A percentile compares a stretch with the other conserved stretches of the same genome.
phyloP scores from a whole-genome alignment of 2,113 vertebrate genomes.

The Pelusios castaneus region DNA sequence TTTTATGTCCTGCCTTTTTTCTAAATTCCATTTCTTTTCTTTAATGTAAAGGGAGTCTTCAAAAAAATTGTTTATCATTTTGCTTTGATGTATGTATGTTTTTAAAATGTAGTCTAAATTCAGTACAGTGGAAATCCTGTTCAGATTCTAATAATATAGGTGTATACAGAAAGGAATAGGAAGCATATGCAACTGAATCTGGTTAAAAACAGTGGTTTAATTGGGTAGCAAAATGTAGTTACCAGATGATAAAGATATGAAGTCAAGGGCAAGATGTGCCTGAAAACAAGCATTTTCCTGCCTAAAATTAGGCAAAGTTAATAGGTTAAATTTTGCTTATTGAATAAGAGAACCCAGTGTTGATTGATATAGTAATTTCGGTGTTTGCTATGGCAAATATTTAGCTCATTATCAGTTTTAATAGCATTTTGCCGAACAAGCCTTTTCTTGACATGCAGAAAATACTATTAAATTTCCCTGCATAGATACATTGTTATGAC shows the following conservation, averaged over 20 bases:
- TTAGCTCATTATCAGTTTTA: constrained; percentile 99
- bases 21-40: background rate
- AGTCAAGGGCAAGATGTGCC: constrained; percentile 71
- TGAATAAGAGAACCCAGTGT: constrained; percentile 83
- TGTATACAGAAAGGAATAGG: constrained; percentile 54
- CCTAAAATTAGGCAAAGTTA: constrained; percentile 83
- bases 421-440: constrained; percentile 91
- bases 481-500: constrained; percentile 99
- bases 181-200: constrained; percentile 49
- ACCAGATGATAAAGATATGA: constrained; percentile 73
- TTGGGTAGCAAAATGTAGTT: constrained; percentile 69
- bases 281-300: constrained; percentile 75
- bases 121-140: background rate
- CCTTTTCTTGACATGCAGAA: constrained; percentile 96
- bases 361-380: constrained; percentile 91
- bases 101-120: constrained; percentile 49
- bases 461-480: constrained; percentile 98
- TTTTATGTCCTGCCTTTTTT: constrained; percentile 51
- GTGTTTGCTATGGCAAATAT: constrained; percentile 97
- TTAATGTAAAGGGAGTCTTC: constrained; percentile 36
- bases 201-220: constrained; percentile 67
- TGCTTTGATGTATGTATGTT: constrained; percentile 12
- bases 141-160: constrained; percentile 1
- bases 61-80: constrained; percentile 33
- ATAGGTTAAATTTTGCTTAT: constrained; percentile 87